These are phyloP conservation scores for Cheirogaleus medius DNA, from an alignment of 2,113 vertebrate species.

Conservation along the genomic window DNA sequence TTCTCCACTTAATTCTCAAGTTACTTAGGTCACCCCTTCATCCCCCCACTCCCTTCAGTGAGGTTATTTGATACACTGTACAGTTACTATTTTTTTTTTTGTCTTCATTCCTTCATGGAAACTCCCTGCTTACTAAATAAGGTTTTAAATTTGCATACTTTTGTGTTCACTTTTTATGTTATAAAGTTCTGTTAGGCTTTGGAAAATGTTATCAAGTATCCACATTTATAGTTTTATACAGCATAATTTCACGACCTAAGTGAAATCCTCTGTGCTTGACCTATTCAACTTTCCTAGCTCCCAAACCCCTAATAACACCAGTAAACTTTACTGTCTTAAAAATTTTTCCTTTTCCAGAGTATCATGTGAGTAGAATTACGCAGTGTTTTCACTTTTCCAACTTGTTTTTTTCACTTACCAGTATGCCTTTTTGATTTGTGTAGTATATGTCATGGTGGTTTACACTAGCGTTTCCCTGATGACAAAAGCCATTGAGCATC, in stretches of 20 bases:
- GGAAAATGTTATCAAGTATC: too few species aligned
- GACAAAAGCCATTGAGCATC: not conserved
- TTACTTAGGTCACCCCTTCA: not conserved
- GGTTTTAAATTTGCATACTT: not conserved
- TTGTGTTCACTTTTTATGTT: not conserved
- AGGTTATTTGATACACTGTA: not conserved
- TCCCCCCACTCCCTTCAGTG: not conserved
- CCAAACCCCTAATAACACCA: not conserved
- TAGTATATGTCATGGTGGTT: not conserved
- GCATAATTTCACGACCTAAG: not conserved
- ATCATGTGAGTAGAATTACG: not conserved
- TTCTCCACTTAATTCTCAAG: not conserved
- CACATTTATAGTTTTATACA: not conserved
- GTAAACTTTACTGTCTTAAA: not conserved
- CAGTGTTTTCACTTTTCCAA: not conserved
- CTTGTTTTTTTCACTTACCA: not conserved
- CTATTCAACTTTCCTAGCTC: not conserved
- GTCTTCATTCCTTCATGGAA: not conserved
- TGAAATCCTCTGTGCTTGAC: not conserved
- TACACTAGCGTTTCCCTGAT: not conserved
- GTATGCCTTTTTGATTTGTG: not conserved
- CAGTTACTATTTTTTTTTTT: not conserved
- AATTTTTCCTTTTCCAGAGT: not conserved
- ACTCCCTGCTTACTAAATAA: not conserved
- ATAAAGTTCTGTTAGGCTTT: too few species aligned